phyloP scores from a whole-genome alignment of 1,140 invertebrate species.

The Eufriesea mexicana region DNA sequence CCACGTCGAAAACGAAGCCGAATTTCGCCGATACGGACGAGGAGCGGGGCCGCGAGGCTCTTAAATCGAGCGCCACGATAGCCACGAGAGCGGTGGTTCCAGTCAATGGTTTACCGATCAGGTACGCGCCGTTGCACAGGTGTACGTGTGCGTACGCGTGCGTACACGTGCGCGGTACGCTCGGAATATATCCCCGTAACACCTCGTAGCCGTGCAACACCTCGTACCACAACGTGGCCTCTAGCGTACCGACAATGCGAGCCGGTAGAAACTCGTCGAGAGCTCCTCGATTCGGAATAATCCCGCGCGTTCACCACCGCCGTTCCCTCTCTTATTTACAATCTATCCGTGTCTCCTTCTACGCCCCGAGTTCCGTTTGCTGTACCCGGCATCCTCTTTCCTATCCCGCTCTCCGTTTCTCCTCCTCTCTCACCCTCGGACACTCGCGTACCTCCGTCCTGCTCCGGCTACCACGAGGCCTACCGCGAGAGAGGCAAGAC shows the following conservation, averaged over 20 bases:
- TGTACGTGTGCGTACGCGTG: slow-evolving; percentile 13
- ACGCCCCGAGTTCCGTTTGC: background rate
- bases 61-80: too few species aligned
- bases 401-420: background rate
- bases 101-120: slow-evolving; percentile 39
- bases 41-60: too few species aligned
- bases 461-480: slow-evolving; percentile 11
- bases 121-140: too few species aligned
- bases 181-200: slow-evolving; percentile 18
- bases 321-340: slow-evolving; percentile 55
- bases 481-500: slow-evolving; percentile 8
- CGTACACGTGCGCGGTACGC: slow-evolving; percentile 26
- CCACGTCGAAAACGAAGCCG: too few species aligned
- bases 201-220: slow-evolving; percentile 36
- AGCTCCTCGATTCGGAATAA: slow-evolving; percentile 45
- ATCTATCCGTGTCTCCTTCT: slow-evolving; percentile 32
- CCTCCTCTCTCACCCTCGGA: background rate
- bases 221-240: slow-evolving; percentile 33
- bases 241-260: slow-evolving; percentile 37
- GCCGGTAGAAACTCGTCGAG: slow-evolving; percentile 27
- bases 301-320: slow-evolving; percentile 8
- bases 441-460: background rate
- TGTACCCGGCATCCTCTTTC: background rate
- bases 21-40: too few species aligned
- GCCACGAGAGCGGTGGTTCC: background rate